Percentiles rank a stretch among this genome's conserved stretches.
These are phyloP conservation scores for Camponotus floridanus DNA, from an alignment of 1,140 invertebrate species.

Conservation along the genomic window DNA sequence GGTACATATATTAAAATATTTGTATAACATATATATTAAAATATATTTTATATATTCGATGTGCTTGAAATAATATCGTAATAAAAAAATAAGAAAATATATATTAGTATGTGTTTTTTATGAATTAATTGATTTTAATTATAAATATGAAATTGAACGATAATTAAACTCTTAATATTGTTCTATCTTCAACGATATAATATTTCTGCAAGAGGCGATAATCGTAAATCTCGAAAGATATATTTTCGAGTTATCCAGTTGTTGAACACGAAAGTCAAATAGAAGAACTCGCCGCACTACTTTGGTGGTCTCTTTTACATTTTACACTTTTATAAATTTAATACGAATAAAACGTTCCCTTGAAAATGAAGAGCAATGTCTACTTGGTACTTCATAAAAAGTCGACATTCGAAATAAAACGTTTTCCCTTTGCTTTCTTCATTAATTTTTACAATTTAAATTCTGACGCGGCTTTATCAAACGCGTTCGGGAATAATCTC, in stretches of 20 bases:
- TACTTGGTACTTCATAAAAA: not conserved
- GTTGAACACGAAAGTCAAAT: conserved; percentile 10
- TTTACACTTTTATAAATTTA: conserved; percentile 23
- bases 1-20: not conserved
- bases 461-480: not conserved
- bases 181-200: not conserved
- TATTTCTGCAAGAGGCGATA: not conserved
- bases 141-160: not conserved
- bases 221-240: not conserved
- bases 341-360: not conserved
- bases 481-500: not conserved
- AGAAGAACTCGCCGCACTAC: not conserved
- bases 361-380: not conserved
- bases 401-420: not conserved
- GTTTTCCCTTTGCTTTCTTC: not conserved
- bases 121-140: not conserved
- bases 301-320: conserved; percentile 9
- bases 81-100: not conserved
- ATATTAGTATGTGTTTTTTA: not conserved
- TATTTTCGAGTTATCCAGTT: conserved; percentile 26
- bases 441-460: conserved; percentile 27
- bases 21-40: not conserved
- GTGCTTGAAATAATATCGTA: not conserved
- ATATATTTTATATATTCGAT: not conserved
- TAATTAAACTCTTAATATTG: not conserved